Percentiles rank a stretch among this genome's conserved stretches.
Conservation (phyloP, 2,113 vertebrate species). For the Anoura caudifer region DNA sequence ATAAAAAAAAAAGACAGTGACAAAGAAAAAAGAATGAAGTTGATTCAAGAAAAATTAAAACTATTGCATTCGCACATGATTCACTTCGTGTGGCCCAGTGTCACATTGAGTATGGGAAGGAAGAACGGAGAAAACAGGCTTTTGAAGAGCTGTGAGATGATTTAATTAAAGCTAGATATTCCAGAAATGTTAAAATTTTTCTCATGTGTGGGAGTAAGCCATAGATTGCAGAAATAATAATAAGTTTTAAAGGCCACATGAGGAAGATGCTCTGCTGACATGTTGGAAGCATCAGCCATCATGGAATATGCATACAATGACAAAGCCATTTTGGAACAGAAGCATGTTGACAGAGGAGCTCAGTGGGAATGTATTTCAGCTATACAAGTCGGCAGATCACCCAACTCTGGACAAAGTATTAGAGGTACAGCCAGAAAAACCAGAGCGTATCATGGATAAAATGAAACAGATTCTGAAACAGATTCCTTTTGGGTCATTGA, state of each 20-base stretch:
- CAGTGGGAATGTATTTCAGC: not conserved
- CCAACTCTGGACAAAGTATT: no score
- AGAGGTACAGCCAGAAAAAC: not conserved
- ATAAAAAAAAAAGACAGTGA: conserved; percentile 76
- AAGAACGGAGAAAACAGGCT: conserved; percentile 87
- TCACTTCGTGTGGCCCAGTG: conserved; percentile 94
- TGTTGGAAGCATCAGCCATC: not conserved
- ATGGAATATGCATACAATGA: not conserved
- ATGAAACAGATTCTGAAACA: not conserved
- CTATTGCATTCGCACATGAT: conserved; percentile 93
- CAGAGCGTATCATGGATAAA: not conserved
- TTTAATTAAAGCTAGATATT: conserved; percentile 92
- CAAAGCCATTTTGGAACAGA: not conserved
- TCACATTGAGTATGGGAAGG: conserved; percentile 90
- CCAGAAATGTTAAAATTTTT: conserved; percentile 95
- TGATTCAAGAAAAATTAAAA: not conserved
- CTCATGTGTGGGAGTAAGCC: conserved; percentile 90
- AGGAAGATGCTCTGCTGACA: not conserved
- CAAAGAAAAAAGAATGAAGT: not conserved
- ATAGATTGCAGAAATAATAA: not conserved
- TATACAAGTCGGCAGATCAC: not conserved
- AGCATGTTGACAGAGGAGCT: not conserved
- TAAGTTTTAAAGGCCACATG: not conserved
- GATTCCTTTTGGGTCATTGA: no score
- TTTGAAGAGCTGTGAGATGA: conserved; percentile 91